Base-by-base conservation (phyloP, 1,140 invertebrate species). In the Teleopsis dalmanni region DNA sequence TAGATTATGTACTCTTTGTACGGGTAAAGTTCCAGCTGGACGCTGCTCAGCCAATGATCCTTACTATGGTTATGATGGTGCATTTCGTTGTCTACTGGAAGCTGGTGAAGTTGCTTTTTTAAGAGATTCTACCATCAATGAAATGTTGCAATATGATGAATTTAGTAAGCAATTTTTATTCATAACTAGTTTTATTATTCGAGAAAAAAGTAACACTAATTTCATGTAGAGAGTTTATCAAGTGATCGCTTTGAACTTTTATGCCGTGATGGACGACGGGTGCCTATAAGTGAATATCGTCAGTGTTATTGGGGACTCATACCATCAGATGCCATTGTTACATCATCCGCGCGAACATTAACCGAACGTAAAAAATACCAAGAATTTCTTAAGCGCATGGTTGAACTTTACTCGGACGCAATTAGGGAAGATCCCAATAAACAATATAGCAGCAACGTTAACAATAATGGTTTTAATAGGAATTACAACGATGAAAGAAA, bases 21-120 rank as follows among this genome's bases (percentile, higher is more conserved):
- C 79, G 29, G 89, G 91, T 13, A 81, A 83, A 55, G 74, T 85
- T 13, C 81, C 83, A 11, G 85, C 83, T 3, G 78, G 79, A 5
- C 82, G 82, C 51, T 98, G 95, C 69, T 90, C 91, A 1, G 79
- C 83, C 40, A 78, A 80, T 7, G 94, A 98, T 76, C 88, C 88
- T 1, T 95, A 90, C 72, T 85, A 88, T 38, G 91, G 92, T 0
- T 95, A 91, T 62, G 81, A 86, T 66, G 93, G 93, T 5, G 91
- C 93, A 4, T 87, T 96, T 50, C 78, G 80, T 50, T 98, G 93
- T 72, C 75, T 97, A 1, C 71, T 91, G 3, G 88, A 93, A 57
- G 74, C 76, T 8, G 92, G 91, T 25, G 91, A 98, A 40, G 81
- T 98, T 38, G 93, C 94, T 1, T 98, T 98, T 72, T 74, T 97